phyloP scores from a whole-genome alignment of 1,140 invertebrate genomes.

The Glomeris maerens region DNA sequence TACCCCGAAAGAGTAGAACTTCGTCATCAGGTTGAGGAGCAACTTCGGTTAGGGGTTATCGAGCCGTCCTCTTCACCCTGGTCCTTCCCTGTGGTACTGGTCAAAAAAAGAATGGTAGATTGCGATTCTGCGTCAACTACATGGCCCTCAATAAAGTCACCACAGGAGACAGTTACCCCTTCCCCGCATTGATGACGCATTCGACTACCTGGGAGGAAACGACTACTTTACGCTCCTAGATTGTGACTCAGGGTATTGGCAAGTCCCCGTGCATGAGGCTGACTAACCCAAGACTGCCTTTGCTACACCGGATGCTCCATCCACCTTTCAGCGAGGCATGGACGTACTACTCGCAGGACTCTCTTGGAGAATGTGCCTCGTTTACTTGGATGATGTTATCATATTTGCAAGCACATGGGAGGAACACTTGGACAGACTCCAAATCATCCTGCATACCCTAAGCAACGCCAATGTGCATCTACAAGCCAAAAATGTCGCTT shows the following conservation, averaged over 20 bases:
- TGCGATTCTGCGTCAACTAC: constrained; percentile 13
- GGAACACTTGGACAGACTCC: constrained; percentile 3
- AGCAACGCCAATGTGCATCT: constrained; percentile 4
- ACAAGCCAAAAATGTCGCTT: constrained; percentile 10
- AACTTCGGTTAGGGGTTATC: too few relatives aligned
- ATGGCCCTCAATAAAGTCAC: constrained; percentile 14
- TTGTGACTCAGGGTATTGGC: not conserved
- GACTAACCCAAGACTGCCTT: constrained; percentile 9
- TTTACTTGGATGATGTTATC: constrained; percentile 12
- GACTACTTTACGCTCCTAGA: not conserved
- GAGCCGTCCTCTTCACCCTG: too few relatives aligned
- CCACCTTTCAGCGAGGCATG: not conserved
- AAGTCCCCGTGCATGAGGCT: not conserved
- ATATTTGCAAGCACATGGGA: constrained; percentile 7
- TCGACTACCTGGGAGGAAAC: not conserved
- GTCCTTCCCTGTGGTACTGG: too few relatives aligned
- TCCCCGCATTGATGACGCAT: not conserved
- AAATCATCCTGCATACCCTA: not conserved
- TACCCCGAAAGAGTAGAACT: constrained; percentile 12
- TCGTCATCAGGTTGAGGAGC: constrained; percentile 16
- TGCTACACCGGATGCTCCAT: not conserved
- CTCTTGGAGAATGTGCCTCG: not conserved
- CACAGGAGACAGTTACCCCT: constrained; percentile 12
- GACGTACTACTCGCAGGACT: not conserved
- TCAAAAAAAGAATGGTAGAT: too few relatives aligned